Evolutionary conservation across 1,140 invertebrate genomes (phyloP).

Genomic region (Drosophila obscura): DNA sequence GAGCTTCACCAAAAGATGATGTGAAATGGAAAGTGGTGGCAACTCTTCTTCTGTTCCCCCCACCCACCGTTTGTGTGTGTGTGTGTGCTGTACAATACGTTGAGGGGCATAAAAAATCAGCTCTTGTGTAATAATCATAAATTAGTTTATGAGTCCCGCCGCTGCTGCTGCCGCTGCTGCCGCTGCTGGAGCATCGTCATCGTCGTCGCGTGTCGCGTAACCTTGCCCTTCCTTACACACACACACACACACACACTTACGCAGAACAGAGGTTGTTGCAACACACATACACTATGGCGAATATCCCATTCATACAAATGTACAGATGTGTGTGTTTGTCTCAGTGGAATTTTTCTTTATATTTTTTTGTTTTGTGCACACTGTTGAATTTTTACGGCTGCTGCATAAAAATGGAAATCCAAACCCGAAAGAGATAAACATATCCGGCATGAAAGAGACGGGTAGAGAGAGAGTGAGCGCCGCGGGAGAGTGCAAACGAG

Average conservation of each 20-base stretch:
- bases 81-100: slow-evolving; percentile 48
- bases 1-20: slow-evolving; percentile 22
- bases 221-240: slow-evolving; percentile 69
- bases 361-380: slow-evolving; percentile 52
- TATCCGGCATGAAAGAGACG: slow-evolving; percentile 4
- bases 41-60: slow-evolving; percentile 23
- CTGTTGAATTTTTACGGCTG: slow-evolving; percentile 78
- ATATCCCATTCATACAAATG: not conserved
- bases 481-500: slow-evolving; percentile 17
- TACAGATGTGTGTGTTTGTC: slow-evolving; percentile 10
- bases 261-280: not conserved
- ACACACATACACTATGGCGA: slow-evolving; percentile 3
- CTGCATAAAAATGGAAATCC: slow-evolving; percentile 69
- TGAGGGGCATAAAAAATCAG: slow-evolving; percentile 75
- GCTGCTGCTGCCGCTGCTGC: not conserved
- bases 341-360: slow-evolving; percentile 12
- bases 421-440: slow-evolving; percentile 32
- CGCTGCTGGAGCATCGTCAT: slow-evolving; percentile 43
- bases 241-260: slow-evolving; percentile 17
- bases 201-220: slow-evolving; percentile 72
- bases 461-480: slow-evolving; percentile 21
- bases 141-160: slow-evolving; percentile 78
- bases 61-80: not conserved
- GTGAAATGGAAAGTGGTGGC: slow-evolving; percentile 66
- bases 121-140: slow-evolving; percentile 82